Conservation (phyloP, 2,888 invertebrate genomes). For the Lycocerus yunnanus region DNA sequence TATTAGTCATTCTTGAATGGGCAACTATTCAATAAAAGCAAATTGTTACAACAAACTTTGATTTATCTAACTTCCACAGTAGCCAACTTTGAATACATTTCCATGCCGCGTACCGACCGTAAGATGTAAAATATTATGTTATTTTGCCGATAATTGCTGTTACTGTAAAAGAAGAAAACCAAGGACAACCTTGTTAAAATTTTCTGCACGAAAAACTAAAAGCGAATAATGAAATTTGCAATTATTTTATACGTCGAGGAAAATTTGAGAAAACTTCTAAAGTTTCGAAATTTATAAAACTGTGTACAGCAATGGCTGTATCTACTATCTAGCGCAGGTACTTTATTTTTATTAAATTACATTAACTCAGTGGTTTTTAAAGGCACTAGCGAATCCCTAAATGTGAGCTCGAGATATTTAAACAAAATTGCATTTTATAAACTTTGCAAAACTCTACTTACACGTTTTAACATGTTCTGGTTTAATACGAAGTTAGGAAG, state of each 20-base stretch:
- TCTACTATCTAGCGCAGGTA: not conserved
- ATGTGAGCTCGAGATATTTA: not conserved
- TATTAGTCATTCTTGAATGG: conserved; percentile 8
- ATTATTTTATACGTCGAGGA: not conserved
- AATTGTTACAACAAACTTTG: conserved; percentile 13
- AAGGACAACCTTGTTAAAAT: not conserved
- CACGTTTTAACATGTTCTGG: not conserved
- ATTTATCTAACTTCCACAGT: conserved; percentile 6
- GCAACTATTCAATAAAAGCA: conserved; percentile 9
- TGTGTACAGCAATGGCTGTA: not conserved
- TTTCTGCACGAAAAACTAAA: not conserved
- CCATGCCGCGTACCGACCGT: not conserved
- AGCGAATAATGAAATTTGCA: not conserved
- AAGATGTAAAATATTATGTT: not conserved
- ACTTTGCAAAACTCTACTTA: not conserved
- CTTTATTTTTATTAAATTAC: not conserved
- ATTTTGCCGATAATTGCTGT: not conserved
- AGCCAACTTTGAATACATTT: conserved; percentile 13
- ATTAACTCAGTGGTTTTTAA: not conserved
- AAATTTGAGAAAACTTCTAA: not conserved
- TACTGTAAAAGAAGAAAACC: too few species aligned
- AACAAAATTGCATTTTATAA: not conserved
- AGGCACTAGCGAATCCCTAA: not conserved
- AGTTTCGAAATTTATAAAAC: not conserved
- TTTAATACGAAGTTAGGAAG: not conserved